Conservation (phyloP, 2,113 vertebrate species). For the Castor canadensis region DNA sequence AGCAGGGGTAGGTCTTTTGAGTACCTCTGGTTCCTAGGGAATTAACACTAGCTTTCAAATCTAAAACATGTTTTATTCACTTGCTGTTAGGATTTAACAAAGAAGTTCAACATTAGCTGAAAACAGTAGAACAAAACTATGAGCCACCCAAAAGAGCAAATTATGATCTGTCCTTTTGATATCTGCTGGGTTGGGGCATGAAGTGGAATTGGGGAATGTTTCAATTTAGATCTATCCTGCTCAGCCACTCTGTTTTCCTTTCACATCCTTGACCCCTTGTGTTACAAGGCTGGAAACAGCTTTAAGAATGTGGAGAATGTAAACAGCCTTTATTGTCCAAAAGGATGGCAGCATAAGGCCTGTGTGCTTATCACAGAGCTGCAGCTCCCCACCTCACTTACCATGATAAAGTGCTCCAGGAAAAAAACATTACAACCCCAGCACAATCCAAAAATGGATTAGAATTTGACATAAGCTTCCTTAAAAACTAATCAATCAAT, state of each 20-base stretch:
- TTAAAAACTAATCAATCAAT: slow-evolving; percentile 97
- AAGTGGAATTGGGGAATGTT: background rate
- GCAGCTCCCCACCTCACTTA: slow-evolving; percentile 94
- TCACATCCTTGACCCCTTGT: slow-evolving; percentile 83
- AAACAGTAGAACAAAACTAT: slow-evolving; percentile 1
- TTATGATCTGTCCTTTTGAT: slow-evolving; percentile 78
- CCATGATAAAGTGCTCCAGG: slow-evolving; percentile 93
- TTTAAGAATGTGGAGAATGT: slow-evolving; percentile 88
- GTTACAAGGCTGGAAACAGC: slow-evolving; percentile 86
- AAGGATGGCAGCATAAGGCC: slow-evolving; percentile 88
- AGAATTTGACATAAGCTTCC: slow-evolving; percentile 96
- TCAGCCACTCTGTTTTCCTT: slow-evolving; percentile 76
- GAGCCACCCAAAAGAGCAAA: background rate
- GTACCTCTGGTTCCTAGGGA: background rate
- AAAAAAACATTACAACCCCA: slow-evolving; percentile 92
- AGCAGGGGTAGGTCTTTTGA: slow-evolving; percentile 45
- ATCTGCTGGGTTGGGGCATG: background rate
- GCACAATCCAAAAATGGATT: slow-evolving; percentile 95
- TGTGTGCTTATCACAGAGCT: slow-evolving; percentile 93
- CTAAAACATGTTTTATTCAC: background rate
- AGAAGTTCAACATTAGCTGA: slow-evolving; percentile 54
- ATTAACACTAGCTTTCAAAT: slow-evolving; percentile 25
- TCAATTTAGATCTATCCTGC: slow-evolving; percentile 63
- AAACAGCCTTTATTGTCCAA: slow-evolving; percentile 92
- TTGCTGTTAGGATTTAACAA: slow-evolving; percentile 46